Conservation (phyloP, 2,888 invertebrate genomes). For the Cerceris rybyensis region DNA sequence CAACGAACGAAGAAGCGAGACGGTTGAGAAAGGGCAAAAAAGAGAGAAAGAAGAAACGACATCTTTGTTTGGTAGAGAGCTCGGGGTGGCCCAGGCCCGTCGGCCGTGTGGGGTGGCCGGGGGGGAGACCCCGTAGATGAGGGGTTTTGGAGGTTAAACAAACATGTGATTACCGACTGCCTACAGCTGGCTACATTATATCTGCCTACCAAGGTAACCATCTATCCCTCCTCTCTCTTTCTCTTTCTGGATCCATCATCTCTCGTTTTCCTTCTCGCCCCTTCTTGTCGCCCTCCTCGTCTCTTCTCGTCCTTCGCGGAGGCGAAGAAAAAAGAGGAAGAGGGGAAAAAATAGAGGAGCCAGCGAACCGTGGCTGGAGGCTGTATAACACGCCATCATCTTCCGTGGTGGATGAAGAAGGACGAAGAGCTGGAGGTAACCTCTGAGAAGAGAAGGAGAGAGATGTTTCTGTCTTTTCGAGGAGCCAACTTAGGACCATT, state of each 20-base stretch:
- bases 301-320: constrained; percentile 30
- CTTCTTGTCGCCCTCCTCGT: constrained; percentile 42
- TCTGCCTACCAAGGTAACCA: constrained; percentile 78
- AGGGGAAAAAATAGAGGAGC: constrained; percentile 39
- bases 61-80: constrained; percentile 75
- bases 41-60: constrained; percentile 67
- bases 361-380: constrained; percentile 62
- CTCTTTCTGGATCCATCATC: constrained; percentile 59
- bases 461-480: constrained; percentile 59
- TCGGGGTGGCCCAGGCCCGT: constrained; percentile 77
- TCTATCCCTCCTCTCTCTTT: constrained; percentile 60
- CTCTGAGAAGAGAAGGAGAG: constrained; percentile 28
- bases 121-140: constrained; percentile 77
- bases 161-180: constrained; percentile 82
- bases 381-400: constrained; percentile 66
- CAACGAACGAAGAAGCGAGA: constrained; percentile 43
- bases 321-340: constrained; percentile 26
- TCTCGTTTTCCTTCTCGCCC: constrained; percentile 51
- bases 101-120: constrained; percentile 72
- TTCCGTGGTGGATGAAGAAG: constrained; percentile 50
- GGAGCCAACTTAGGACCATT: constrained; percentile 50
- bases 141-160: constrained; percentile 82
- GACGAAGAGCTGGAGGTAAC: constrained; percentile 38
- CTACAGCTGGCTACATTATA: constrained; percentile 82
- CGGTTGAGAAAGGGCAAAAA: constrained; percentile 47